Conservation (phyloP, 2,888 invertebrate genomes). For the Diabrotica balteata region DNA sequence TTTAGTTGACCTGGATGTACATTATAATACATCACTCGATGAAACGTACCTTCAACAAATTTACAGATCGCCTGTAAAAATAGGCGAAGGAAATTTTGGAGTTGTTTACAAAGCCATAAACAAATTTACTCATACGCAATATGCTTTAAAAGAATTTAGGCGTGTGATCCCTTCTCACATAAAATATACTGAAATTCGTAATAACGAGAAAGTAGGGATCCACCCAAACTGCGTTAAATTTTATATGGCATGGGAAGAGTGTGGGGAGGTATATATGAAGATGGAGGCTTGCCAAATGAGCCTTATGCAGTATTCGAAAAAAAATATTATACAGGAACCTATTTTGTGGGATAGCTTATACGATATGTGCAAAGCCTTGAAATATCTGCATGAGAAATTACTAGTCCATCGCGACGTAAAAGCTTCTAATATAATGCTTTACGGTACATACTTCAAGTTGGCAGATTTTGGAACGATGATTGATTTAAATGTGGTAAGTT, state of each 20-base stretch:
- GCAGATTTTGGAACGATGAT: slow-evolving; percentile 80
- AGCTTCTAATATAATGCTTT: slow-evolving; percentile 77
- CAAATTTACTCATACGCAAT: slow-evolving; percentile 69
- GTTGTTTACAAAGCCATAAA: slow-evolving; percentile 73
- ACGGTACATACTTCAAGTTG: slow-evolving; percentile 72
- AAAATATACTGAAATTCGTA: slow-evolving; percentile 71
- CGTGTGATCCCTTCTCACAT: slow-evolving; percentile 65
- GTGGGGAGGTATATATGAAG: slow-evolving; percentile 71
- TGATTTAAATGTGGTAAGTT: slow-evolving; percentile 64
- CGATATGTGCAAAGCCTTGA: slow-evolving; percentile 70
- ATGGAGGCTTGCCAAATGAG: slow-evolving; percentile 74
- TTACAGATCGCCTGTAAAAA: no score
- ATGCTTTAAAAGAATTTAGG: slow-evolving; percentile 76
- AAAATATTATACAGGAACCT: slow-evolving; percentile 67
- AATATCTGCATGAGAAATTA: slow-evolving; percentile 72
- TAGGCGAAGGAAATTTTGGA: slow-evolving; percentile 78
- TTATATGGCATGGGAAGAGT: slow-evolving; percentile 77
- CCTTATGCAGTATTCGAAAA: slow-evolving; percentile 64
- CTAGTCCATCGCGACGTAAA: slow-evolving; percentile 80
- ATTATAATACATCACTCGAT: no score
- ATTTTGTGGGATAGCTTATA: slow-evolving; percentile 72
- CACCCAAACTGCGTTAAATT: slow-evolving; percentile 74
- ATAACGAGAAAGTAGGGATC: slow-evolving; percentile 72
- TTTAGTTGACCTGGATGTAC: no score
- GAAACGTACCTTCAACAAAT: no score